Evolutionary conservation across 2,113 vertebrate genomes (phyloP).

Genomic region (Taurulus bubalis): DNA sequence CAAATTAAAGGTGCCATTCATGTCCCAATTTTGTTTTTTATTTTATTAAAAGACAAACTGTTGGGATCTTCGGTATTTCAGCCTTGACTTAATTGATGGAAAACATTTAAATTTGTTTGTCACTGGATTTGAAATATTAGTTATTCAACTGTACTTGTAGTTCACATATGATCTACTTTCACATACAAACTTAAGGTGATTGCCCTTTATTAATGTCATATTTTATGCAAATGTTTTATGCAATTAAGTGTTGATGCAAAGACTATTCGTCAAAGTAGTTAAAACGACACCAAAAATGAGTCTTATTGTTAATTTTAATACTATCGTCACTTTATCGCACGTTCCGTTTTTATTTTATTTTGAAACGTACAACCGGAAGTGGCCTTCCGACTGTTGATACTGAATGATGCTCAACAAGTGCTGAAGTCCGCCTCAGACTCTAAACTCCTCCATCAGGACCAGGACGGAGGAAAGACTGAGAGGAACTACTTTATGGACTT

Average conservation of each 20-base stretch:
- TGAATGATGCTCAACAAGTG: neutral
- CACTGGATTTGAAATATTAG: neutral
- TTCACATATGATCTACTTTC: neutral
- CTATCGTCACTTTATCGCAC: neutral
- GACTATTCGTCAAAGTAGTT: too few relatives aligned
- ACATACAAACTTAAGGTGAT: neutral
- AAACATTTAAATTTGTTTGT: neutral
- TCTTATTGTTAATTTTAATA: neutral
- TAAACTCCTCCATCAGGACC: constrained; percentile 43
- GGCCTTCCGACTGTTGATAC: neutral
- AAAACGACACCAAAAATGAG: neutral
- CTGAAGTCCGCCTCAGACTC: neutral
- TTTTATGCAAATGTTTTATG: neutral
- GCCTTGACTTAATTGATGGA: neutral
- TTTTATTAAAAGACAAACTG: too few relatives aligned
- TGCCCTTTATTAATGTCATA: too few relatives aligned
- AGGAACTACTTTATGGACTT: neutral
- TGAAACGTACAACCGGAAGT: constrained; percentile 58
- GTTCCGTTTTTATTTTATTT: constrained; percentile 22
- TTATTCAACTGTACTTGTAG: neutral
- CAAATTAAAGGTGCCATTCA: neutral
- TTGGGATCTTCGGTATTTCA: neutral
- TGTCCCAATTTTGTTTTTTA: neutral
- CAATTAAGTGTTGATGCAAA: neutral
- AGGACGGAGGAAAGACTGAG: neutral